Percentiles rank a stretch among this genome's conserved stretches.
These are phyloP conservation scores for Caranx ignobilis DNA, from an alignment of 2,113 vertebrate species.

Conservation along the genomic window DNA sequence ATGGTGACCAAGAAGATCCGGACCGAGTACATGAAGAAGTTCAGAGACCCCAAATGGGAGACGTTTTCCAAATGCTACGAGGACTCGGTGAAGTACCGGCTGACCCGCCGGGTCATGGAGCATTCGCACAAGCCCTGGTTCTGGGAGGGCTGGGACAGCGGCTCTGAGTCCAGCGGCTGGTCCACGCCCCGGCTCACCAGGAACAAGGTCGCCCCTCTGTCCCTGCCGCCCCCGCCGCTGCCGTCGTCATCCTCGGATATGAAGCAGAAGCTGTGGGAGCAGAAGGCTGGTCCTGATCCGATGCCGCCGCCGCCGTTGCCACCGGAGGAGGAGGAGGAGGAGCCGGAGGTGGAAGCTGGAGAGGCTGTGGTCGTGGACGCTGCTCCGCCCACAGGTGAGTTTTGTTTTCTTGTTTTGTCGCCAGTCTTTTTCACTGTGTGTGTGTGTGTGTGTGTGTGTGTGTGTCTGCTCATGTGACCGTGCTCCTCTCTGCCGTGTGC, in stretches of 20 bases:
- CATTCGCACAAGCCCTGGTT: slow-evolving; percentile 93
- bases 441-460: too few relatives aligned
- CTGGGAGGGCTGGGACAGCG: slow-evolving; percentile 89
- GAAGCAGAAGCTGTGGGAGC: slow-evolving; percentile 34
- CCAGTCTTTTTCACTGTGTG: too few relatives aligned
- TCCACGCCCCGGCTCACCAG: slow-evolving; percentile 75
- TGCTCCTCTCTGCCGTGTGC: background rate
- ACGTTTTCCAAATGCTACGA: slow-evolving; percentile 91
- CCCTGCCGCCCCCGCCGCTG: slow-evolving; percentile 55
- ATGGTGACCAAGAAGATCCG: slow-evolving; percentile 83
- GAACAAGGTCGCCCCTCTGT: slow-evolving; percentile 65
- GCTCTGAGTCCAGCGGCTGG: slow-evolving; percentile 82
- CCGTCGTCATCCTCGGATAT: background rate
- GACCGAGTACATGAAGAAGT: slow-evolving; percentile 96
- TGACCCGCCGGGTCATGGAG: slow-evolving; percentile 91
- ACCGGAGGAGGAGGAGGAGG: slow-evolving; percentile 19
- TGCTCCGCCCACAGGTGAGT: slow-evolving; percentile 59
- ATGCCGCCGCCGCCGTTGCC: background rate
- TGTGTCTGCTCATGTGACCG: too few relatives aligned
- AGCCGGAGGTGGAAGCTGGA: background rate
- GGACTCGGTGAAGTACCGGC: slow-evolving; percentile 91
- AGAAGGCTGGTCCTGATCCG: slow-evolving; percentile 1
- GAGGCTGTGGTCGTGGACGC: slow-evolving; percentile 6
- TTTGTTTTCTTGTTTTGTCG: too few relatives aligned
- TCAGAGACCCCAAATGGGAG: slow-evolving; percentile 92